These are phyloP conservation scores for Notodonta dromedarius DNA, from an alignment of 2,888 invertebrate species.

Conservation along the genomic window DNA sequence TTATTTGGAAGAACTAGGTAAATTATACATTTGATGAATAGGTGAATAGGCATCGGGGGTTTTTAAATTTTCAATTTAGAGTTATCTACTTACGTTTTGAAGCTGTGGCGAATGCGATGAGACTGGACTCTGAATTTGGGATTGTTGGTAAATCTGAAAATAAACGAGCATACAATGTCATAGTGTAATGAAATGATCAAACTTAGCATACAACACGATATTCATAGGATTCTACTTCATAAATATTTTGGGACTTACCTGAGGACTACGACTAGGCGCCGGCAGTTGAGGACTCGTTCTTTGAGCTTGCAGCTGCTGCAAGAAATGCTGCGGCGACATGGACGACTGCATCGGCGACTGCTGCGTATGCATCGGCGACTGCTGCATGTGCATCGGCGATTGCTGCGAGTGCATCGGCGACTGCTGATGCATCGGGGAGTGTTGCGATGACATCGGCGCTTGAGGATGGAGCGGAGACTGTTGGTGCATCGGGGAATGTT, in stretches of 20 bases:
- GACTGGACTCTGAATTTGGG: constrained; percentile 79
- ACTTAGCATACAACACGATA: too few relatives aligned
- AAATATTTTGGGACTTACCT: constrained; percentile 46
- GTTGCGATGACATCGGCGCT: constrained; percentile 53
- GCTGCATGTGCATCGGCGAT: constrained; percentile 53
- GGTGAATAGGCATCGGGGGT: too few relatives aligned
- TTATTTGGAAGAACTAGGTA: too few relatives aligned
- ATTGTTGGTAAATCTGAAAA: constrained; percentile 77
- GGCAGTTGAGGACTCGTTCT: constrained; percentile 78
- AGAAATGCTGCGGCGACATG: constrained; percentile 63
- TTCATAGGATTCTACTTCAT: background rate
- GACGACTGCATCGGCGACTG: constrained; percentile 66
- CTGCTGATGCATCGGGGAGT: constrained; percentile 57
- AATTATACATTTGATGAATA: too few relatives aligned
- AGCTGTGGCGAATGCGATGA: constrained; percentile 78
- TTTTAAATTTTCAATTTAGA: too few relatives aligned
- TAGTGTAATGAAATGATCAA: background rate
- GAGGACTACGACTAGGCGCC: constrained; percentile 78
- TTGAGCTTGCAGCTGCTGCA: constrained; percentile 73
- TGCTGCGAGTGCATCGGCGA: constrained; percentile 69
- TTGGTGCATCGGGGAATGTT: constrained; percentile 47
- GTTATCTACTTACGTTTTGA: constrained; percentile 68
- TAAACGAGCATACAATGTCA: background rate
- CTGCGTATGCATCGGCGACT: constrained; percentile 61
- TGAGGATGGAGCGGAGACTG: constrained; percentile 67